Base-by-base conservation (phyloP, 2,888 invertebrate genomes). In the Atrina japonica region DNA sequence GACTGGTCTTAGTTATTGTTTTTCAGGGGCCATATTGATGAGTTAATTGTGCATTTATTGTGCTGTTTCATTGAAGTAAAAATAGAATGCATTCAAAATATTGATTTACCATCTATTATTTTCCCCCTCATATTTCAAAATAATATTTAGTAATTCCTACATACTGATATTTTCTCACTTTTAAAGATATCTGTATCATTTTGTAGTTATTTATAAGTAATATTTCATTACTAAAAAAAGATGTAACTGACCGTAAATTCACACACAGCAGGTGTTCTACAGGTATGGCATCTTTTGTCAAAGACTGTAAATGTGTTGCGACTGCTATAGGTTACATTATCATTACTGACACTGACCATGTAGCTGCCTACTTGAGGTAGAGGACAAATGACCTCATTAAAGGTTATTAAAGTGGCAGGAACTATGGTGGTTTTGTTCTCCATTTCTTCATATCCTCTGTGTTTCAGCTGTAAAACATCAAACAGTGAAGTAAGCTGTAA, bases 341-440 rank as follows among this genome's bases (percentile, higher is more conserved):
- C 73, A 63, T 81, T 82, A 29, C 70, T 74, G 43, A 82, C 59
- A 11, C 73, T 55, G 5, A 83, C 59, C 27, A 68, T 47, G 66
- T 83, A 79, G 63, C 81, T 82, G 21, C 71, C 68, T 7, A 58
- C 59, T 9, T 35, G 49, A 29, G 78, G 68, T 0, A 66, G 47
- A 6, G 52, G 60, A 61, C 83, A 83, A 6, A 73, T 69, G 11
- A 83, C 64, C 21, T 80, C 73, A 67, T 70, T 81, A 66, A 76
- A 81, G 27, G 72, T 76, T 25, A 81, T 68, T 27, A 77, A 75
- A 11, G 68, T 69, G 35, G 76, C 78, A 43, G 49, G 29, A 9
- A 78, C 71, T 3, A 25, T 65, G 11, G 23, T 49, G 6, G 29
- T n/a, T n/a, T n/a, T 50, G 16, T 72, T 45, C 2, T 69, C 74